Evolutionary conservation across 2,113 vertebrate species (phyloP).

Genomic region (Melanerpes aurifrons): DNA sequence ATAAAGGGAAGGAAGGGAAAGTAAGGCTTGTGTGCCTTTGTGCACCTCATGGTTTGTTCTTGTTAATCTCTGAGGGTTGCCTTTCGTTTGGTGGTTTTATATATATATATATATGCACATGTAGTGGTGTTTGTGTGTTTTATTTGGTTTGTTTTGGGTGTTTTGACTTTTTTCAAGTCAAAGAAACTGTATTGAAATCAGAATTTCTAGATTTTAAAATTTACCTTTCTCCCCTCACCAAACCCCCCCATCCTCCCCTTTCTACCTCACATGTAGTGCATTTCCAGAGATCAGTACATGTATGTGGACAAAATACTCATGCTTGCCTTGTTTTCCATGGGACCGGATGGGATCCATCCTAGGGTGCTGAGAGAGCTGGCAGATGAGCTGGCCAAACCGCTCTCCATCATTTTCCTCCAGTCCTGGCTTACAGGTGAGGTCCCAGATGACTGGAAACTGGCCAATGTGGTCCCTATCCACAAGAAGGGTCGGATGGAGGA

Average conservation of each 20-base stretch:
- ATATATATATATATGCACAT: too few species aligned
- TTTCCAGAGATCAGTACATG: neutral
- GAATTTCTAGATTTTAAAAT: neutral
- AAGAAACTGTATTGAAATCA: neutral
- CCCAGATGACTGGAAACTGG: too few species aligned
- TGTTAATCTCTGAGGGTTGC: neutral
- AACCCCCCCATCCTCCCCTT: neutral
- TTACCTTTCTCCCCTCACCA: neutral
- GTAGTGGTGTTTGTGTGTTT: neutral
- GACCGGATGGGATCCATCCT: too few species aligned
- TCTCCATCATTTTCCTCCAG: too few species aligned
- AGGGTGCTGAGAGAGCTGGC: too few species aligned
- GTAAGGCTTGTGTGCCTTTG: neutral
- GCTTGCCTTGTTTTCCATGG: neutral
- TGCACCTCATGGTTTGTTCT: neutral
- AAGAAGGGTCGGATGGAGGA: too few species aligned
- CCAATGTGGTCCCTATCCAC: too few species aligned
- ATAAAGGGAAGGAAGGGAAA: neutral
- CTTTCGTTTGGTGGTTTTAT: neutral
- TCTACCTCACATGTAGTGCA: neutral
- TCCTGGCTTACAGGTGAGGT: too few species aligned
- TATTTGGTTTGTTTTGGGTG: neutral
- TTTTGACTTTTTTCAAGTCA: neutral
- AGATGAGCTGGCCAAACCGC: too few species aligned
- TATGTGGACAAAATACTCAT: neutral